A percentile compares a stretch with the other conserved stretches of the same genome.
These are phyloP conservation scores for Lypha dubia DNA, from an alignment of 2,888 invertebrate species.

Conservation along the genomic window DNA sequence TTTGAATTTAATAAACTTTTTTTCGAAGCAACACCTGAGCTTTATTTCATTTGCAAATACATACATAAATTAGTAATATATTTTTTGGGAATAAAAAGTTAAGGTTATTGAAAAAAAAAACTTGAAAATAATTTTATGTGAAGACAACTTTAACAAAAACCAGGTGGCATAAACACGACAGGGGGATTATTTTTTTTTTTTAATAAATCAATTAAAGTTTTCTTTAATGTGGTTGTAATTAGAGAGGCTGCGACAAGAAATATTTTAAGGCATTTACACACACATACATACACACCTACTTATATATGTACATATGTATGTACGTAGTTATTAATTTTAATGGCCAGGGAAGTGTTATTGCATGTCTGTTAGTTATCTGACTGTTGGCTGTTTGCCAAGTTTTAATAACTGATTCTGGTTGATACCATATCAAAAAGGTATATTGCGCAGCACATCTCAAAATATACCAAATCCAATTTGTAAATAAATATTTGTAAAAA, in stretches of 20 bases:
- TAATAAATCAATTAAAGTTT: neutral
- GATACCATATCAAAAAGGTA: too few species aligned
- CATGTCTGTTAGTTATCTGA: too few species aligned
- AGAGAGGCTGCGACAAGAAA: neutral
- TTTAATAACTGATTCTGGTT: too few species aligned
- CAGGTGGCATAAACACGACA: neutral
- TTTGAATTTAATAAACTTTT: conserved; percentile 61
- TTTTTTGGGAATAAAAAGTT: neutral
- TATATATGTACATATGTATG: too few species aligned
- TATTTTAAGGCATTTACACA: neutral
- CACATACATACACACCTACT: neutral
- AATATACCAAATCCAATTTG: too few species aligned
- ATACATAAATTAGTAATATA: conserved; percentile 18
- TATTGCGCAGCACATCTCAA: too few species aligned
- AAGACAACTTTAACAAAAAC: neutral
- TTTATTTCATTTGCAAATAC: conserved; percentile 4
- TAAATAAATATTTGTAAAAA: too few species aligned
- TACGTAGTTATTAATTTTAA: too few species aligned
- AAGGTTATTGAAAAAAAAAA: neutral
- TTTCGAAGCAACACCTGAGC: conserved; percentile 48
- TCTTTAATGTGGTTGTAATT: neutral
- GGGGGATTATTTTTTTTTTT: neutral
- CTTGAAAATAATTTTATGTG: neutral
- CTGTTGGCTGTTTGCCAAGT: too few species aligned
- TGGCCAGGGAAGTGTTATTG: too few species aligned